phyloP scores from a whole-genome alignment of 2,888 invertebrate species.

The Microctonus hyperodae region DNA sequence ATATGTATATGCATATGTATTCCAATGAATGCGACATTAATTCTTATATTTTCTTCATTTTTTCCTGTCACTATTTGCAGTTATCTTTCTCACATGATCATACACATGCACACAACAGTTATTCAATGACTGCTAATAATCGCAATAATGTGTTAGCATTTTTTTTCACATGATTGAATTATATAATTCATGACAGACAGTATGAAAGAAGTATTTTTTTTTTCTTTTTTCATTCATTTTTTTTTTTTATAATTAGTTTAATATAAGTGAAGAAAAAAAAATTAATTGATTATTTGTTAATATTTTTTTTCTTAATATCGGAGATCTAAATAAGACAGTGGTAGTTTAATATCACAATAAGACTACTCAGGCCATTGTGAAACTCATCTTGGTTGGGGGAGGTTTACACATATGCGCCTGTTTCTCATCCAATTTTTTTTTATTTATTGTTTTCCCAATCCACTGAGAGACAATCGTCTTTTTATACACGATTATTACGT shows the following conservation, averaged over 20 bases:
- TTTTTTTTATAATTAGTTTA: constrained; percentile 31
- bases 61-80: not conserved
- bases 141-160: constrained; percentile 3
- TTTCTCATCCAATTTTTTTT: constrained; percentile 26
- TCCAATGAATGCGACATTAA: not conserved
- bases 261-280: constrained; percentile 36
- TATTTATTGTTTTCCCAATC: not conserved
- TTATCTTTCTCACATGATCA: not conserved
- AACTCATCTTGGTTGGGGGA: constrained; percentile 45
- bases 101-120: not conserved
- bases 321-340: constrained; percentile 64
- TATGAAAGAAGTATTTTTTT: constrained; percentile 32
- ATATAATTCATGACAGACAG: constrained; percentile 37
- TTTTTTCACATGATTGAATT: constrained; percentile 25
- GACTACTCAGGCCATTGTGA: constrained; percentile 63
- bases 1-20: not conserved
- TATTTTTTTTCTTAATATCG: constrained; percentile 56
- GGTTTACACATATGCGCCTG: constrained; percentile 31
- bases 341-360: constrained; percentile 64
- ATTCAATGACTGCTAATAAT: not conserved
- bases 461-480: constrained; percentile 1
- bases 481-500: constrained; percentile 12
- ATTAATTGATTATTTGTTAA: constrained; percentile 40
- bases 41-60: not conserved
- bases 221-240: not conserved